Conservation (phyloP, 2,797 vertebrate species). For the Tragopan temminckii region DNA sequence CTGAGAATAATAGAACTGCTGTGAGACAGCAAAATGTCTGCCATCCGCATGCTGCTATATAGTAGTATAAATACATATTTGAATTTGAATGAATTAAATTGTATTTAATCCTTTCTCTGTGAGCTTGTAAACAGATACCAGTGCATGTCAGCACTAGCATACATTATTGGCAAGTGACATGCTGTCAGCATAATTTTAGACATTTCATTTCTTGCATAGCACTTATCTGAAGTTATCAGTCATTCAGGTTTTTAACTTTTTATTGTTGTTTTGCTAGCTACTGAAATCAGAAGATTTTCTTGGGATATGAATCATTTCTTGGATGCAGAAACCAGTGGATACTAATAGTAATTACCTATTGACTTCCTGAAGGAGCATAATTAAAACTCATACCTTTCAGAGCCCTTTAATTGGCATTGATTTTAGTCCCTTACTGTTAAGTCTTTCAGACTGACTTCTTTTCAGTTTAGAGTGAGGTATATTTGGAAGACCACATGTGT, state of each 20-base stretch:
- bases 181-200: conserved; percentile 34
- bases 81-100: conserved; percentile 36
- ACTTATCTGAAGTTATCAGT: neutral
- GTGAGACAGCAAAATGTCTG: conserved; percentile 33
- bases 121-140: conserved; percentile 29
- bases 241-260: neutral
- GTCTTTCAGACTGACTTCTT: conserved; percentile 17
- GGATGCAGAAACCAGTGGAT: neutral
- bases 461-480: neutral
- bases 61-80: conserved; percentile 28
- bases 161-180: neutral
- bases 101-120: conserved; percentile 32
- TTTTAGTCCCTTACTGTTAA: conserved; percentile 33
- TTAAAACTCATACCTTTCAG: conserved; percentile 43
- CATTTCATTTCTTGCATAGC: neutral
- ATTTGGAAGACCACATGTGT: neutral
- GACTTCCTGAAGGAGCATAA: neutral
- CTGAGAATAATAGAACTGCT: conserved; percentile 19
- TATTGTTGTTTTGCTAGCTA: neutral
- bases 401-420: neutral
- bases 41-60: neutral
- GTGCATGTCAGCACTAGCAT: neutral
- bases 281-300: conserved; percentile 6
- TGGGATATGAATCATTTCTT: neutral
- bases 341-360: neutral